phyloP scores from a whole-genome alignment of 2,888 invertebrate species.

The Protophormia terraenovae region DNA sequence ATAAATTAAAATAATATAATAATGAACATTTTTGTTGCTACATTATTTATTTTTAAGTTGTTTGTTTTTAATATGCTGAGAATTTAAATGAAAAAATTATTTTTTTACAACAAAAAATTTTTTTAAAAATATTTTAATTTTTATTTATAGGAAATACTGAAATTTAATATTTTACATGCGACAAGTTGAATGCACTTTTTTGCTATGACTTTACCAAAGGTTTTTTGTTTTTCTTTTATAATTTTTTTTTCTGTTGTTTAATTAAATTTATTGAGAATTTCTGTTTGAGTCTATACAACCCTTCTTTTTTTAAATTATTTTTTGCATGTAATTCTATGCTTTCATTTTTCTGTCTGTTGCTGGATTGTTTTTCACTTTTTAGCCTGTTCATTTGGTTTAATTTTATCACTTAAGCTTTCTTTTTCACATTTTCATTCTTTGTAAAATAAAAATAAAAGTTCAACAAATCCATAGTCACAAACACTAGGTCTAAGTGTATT shows the following conservation, averaged over 20 bases:
- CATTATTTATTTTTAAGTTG: no score
- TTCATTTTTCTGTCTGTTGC: not conserved
- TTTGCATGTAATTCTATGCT: conserved; percentile 24
- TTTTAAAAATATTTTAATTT: conserved; percentile 3
- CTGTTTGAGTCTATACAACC: not conserved
- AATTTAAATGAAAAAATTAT: conserved; percentile 12
- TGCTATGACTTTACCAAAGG: not conserved
- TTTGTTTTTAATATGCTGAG: conserved; percentile 31
- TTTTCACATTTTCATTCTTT: not conserved
- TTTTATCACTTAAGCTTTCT: not conserved
- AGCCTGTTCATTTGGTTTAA: not conserved
- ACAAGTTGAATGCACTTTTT: conserved; percentile 57
- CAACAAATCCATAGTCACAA: not conserved
- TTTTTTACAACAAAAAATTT: not conserved
- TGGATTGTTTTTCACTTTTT: not conserved
- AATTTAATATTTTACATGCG: conserved; percentile 54
- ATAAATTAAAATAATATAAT: not conserved
- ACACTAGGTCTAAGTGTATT: not conserved
- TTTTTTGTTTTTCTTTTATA: not conserved
- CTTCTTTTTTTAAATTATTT: not conserved
- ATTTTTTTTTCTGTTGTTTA: not conserved
- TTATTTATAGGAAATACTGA: conserved; percentile 30
- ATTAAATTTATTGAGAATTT: not conserved
- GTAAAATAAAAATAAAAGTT: not conserved
- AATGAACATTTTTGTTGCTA: no score